These are phyloP conservation scores for Acestrorhynchus altus DNA, from an alignment of 2,797 vertebrate species.

Conservation along the genomic window DNA sequence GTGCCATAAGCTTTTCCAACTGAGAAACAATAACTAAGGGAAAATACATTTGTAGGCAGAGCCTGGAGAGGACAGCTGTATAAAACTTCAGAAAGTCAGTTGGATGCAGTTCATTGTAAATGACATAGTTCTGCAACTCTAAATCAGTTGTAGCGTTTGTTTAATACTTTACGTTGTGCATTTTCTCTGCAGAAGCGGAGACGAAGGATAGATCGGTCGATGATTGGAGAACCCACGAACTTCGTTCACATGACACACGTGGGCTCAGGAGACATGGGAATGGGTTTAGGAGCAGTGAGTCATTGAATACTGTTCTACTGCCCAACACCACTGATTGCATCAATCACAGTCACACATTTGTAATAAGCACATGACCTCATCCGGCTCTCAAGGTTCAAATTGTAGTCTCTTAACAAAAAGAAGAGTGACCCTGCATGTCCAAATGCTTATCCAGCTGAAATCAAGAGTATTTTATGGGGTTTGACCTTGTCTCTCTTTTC, in stretches of 20 bases:
- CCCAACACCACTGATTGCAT: not conserved
- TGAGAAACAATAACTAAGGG: no score
- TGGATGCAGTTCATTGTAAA: no score
- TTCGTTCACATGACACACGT: slow-evolving; percentile 82
- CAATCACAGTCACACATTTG: not conserved
- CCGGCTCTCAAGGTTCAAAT: not conserved
- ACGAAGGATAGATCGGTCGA: slow-evolving; percentile 76
- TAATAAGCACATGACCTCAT: not conserved
- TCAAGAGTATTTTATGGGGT: no score
- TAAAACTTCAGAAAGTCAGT: no score
- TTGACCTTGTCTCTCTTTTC: no score
- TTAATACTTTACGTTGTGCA: not conserved
- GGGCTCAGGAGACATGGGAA: slow-evolving; percentile 75
- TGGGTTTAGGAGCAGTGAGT: slow-evolving; percentile 73
- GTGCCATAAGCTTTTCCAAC: no score
- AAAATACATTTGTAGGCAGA: no score
- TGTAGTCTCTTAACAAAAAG: not conserved
- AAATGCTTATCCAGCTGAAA: no score
- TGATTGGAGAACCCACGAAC: slow-evolving; percentile 83
- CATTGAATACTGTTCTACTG: not conserved
- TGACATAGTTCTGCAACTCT: no score
- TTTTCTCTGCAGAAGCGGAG: slow-evolving; percentile 72
- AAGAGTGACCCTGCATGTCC: no score
- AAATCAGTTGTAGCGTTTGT: not conserved
- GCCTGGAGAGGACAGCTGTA: no score